Evolutionary conservation across 1,140 invertebrate genomes (phyloP).

Genomic region (Caenorhabditis brenneri): DNA sequence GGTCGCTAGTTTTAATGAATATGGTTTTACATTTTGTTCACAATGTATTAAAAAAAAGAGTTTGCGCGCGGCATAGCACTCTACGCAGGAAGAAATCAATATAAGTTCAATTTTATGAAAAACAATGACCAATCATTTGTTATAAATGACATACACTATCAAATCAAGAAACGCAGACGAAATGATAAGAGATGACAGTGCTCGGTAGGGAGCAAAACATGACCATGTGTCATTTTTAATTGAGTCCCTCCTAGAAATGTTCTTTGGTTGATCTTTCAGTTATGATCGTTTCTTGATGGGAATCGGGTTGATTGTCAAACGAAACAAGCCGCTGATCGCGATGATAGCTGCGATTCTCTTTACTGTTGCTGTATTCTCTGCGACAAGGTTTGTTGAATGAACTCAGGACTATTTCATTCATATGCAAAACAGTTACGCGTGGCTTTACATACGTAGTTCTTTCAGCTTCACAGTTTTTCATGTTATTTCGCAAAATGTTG

Average conservation of each 20-base stretch:
- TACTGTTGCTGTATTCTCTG: not conserved
- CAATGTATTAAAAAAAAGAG: too few species aligned
- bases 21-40: too few species aligned
- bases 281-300: slow-evolving; percentile 29
- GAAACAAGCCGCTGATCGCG: slow-evolving; percentile 34
- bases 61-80: too few species aligned
- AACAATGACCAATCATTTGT: not conserved
- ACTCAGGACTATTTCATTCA: not conserved
- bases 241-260: not conserved
- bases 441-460: not conserved
- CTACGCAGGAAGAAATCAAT: too few species aligned
- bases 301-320: not conserved
- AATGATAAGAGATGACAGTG: slow-evolving; percentile 3
- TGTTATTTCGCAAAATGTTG: not conserved
- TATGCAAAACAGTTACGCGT: too few species aligned
- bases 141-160: not conserved
- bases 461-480: not conserved
- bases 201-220: slow-evolving; percentile 11
- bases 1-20: too few species aligned
- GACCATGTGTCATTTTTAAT: not conserved
- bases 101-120: not conserved
- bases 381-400: slow-evolving; percentile 2
- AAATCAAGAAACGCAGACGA: not conserved
- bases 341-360: slow-evolving; percentile 26
- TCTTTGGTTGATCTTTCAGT: slow-evolving; percentile 39